These are phyloP conservation scores for Hydra vulgaris DNA, from an alignment of 30 jellyfish, hydroid and myxozoan species.

Conservation along the genomic window DNA sequence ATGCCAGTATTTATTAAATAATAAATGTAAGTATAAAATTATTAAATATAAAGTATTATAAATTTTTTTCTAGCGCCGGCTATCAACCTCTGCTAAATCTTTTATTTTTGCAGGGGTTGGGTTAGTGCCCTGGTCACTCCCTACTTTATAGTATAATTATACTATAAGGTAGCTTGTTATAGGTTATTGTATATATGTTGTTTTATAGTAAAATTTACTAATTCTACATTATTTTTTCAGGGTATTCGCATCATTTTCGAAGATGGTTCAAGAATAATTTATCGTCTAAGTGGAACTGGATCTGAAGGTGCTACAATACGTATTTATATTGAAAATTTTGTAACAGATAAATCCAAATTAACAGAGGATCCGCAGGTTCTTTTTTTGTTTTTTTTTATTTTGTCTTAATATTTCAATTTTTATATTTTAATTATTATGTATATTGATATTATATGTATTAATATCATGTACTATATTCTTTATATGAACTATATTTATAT, in stretches of 20 bases:
- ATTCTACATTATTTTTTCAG: constrained; percentile 24
- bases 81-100: too few relatives aligned
- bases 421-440: background rate
- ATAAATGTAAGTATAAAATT: too few relatives aligned
- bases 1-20: too few relatives aligned
- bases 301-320: constrained; percentile 82
- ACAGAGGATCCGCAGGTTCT: constrained; percentile 28
- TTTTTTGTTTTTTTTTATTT: background rate
- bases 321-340: constrained; percentile 66
- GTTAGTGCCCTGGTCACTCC: too few relatives aligned
- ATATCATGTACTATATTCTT: background rate
- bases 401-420: background rate
- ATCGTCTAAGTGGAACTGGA: constrained; percentile 95
- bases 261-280: constrained; percentile 56
- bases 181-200: too few relatives aligned
- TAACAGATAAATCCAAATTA: constrained; percentile 12
- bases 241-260: constrained; percentile 67
- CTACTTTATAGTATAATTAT: too few relatives aligned
- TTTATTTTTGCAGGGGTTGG: too few relatives aligned
- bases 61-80: too few relatives aligned
- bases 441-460: background rate
- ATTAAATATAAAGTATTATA: too few relatives aligned
- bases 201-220: background rate
- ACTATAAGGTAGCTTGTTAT: too few relatives aligned
- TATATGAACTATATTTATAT: background rate